Conservation (phyloP, 1,140 invertebrate genomes). For the Hylyphantes graminicola region DNA sequence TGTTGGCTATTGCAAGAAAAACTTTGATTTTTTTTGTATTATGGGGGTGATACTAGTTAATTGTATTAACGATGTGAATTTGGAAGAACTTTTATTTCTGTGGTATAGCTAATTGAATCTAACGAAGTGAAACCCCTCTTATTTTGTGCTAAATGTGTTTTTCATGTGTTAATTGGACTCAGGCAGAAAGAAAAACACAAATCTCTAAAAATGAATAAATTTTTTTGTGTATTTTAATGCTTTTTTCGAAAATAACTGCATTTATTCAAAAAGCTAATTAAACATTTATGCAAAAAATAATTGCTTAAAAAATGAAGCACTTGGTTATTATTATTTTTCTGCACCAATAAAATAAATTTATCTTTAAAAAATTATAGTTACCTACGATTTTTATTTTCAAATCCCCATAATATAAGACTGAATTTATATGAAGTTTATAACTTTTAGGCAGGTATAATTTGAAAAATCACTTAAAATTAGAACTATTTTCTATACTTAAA, state of each 20-base stretch:
- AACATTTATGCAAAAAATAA: not conserved
- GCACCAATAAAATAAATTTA: not conserved
- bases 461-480: too few species aligned
- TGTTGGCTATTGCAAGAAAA: constrained; percentile 29
- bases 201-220: not conserved
- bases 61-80: constrained; percentile 35
- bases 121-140: constrained; percentile 39
- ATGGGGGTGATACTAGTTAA: constrained; percentile 28
- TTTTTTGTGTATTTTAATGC: not conserved
- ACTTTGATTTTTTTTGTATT: constrained; percentile 2
- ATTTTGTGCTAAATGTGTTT: not conserved
- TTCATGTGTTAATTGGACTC: not conserved
- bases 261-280: not conserved
- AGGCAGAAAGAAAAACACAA: not conserved
- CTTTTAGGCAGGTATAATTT: too few species aligned
- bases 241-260: constrained; percentile 5
- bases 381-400: too few species aligned
- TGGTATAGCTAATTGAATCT: constrained; percentile 27
- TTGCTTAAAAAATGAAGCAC: not conserved
- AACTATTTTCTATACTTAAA: too few species aligned
- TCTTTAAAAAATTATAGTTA: too few species aligned
- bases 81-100: constrained; percentile 33
- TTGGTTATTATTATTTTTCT: not conserved
- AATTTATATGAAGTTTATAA: too few species aligned
- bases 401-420: too few species aligned